A percentile compares a stretch with the other conserved stretches of the same genome.
These are phyloP conservation scores for Cardiocondyla obscurior DNA, from an alignment of 1,140 invertebrate species.

Conservation along the genomic window DNA sequence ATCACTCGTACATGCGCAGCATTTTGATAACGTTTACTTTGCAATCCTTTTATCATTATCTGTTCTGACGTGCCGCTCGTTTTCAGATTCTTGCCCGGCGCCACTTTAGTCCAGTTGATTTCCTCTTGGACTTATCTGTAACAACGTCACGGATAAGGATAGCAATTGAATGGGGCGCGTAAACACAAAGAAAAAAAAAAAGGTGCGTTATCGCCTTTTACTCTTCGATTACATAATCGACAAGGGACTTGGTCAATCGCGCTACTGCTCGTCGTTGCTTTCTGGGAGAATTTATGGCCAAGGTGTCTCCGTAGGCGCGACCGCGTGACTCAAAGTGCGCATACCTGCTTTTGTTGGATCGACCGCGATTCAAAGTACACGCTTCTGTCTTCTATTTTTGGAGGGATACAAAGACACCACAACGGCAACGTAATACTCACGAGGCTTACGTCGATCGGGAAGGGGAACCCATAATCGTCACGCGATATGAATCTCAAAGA, in stretches of 20 bases:
- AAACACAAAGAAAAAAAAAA: background rate
- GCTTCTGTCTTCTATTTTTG: background rate
- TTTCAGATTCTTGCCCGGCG: background rate
- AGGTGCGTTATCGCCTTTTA: background rate
- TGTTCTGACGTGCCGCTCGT: background rate
- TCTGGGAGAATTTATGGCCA: background rate
- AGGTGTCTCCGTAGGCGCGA: background rate
- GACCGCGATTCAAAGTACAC: background rate
- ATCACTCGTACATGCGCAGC: background rate
- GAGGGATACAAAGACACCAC: background rate
- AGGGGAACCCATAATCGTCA: background rate
- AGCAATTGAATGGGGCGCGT: background rate
- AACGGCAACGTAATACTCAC: background rate
- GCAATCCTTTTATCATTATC: background rate
- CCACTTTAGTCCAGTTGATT: background rate
- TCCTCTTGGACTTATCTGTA: background rate
- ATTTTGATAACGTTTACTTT: background rate
- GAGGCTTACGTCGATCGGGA: background rate
- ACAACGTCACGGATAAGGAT: background rate
- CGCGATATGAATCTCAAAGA: background rate
- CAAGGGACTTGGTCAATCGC: background rate
- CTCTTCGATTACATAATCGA: background rate
- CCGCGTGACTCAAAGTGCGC: background rate
- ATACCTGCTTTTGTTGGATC: background rate
- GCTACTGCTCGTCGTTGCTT: background rate